Percentiles rank a stretch among this genome's conserved stretches.
Conservation (phyloP, 2,888 invertebrate genomes). For the Acronicta psi region DNA sequence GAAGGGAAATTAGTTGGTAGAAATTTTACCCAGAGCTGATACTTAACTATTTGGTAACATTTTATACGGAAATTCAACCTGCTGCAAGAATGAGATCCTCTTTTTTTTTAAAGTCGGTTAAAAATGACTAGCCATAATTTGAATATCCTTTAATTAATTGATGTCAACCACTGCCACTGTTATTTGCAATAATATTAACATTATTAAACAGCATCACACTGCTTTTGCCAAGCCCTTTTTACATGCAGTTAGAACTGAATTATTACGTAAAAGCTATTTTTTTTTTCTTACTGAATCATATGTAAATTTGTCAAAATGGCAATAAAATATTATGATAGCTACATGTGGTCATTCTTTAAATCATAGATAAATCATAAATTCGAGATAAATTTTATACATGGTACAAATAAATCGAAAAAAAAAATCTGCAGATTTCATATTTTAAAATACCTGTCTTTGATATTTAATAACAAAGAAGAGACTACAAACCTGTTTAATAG, state of each 20-base stretch:
- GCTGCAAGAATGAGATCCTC: too few species aligned
- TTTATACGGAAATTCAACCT: too few species aligned
- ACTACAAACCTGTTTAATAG: too few species aligned
- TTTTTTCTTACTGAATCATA: conserved; percentile 8
- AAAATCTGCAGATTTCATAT: neutral
- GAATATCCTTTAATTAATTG: neutral
- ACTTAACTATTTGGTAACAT: too few species aligned
- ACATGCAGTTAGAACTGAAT: conserved; percentile 64
- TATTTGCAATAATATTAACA: conserved; percentile 13
- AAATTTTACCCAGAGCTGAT: too few species aligned
- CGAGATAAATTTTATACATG: neutral
- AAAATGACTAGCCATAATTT: too few species aligned
- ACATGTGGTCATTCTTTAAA: conserved; percentile 33
- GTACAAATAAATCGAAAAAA: neutral
- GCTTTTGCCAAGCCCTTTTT: conserved; percentile 51
- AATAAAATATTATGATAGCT: conserved; percentile 9
- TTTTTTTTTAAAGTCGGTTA: too few species aligned
- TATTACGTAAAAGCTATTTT: conserved; percentile 29
- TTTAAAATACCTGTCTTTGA: too few species aligned
- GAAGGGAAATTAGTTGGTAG: too few species aligned
- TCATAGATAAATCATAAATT: too few species aligned
- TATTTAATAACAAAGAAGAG: too few species aligned
- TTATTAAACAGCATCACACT: conserved; percentile 54
- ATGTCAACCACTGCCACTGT: conserved; percentile 20
- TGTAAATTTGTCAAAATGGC: conserved; percentile 14